Evolutionary conservation across 1,140 invertebrate species (phyloP), one percentile per base, ranked within the genome.

Genomic region (Carcinoscorpius rotundicauda): DNA sequence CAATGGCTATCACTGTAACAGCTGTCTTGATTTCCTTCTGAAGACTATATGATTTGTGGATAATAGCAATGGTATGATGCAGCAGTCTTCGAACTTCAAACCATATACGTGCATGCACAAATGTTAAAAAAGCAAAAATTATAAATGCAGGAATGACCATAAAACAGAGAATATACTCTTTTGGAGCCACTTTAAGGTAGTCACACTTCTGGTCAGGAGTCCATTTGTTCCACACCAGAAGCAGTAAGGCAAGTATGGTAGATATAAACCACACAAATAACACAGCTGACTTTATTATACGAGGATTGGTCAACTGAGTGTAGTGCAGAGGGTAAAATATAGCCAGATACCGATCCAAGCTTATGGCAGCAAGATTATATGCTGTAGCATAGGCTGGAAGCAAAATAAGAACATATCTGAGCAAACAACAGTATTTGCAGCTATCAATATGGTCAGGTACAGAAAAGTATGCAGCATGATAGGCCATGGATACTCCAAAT

Each of bases 381-480:
- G 53, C 53, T 6, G 53, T 55, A n/a, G 6, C 53, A 55, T 55
- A n/a, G n/a, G 53, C n/a, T 55, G 53, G 53, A 8, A 55, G 6
- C 53, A 55, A n/a, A 6, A 55, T 1, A 6, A n/a, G 6, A 6
- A 55, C 53, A 55, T 8, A 55, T n/a, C 53, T 55, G 6, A n/a
- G 6, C n/a, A 55, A 55, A 55, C 53, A 55, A 55, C 53, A 55
- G 53, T 55, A 55, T n/a, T 55, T 55, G 53, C 53, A 55, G 6
- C 53, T n/a, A 8, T 6, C n/a, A 6, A 55, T n/a, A 55, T 55
- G n/a, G n/a, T 55, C 53, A 6, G 53, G 53, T 55, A 55, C 6
- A 6, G n/a, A 8, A 55, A 8, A 55, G n/a, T 55, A 55, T n/a
- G n/a, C 53, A 55, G 6, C n/a, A 55, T 55, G 53, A n/a, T 55